These are phyloP conservation scores for Anhinga anhinga DNA, from an alignment of 2,113 vertebrate genomes.

Conservation along the genomic window DNA sequence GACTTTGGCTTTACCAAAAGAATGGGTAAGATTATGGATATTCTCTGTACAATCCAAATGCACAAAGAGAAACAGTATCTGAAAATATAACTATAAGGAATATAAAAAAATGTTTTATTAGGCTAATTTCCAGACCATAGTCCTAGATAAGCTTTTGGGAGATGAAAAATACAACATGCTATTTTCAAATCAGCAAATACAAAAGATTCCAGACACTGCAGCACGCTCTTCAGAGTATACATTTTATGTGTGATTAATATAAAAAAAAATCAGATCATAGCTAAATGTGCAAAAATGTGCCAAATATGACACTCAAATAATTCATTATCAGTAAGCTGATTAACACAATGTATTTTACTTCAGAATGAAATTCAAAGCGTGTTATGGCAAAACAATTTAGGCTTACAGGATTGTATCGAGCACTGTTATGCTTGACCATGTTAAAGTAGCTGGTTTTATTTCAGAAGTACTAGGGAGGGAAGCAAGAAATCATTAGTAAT, in stretches of 20 bases:
- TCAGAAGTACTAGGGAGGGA: slow-evolving; percentile 30
- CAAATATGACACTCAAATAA: neutral
- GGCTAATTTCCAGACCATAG: neutral
- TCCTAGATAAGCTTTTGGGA: neutral
- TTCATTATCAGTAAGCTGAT: slow-evolving; percentile 23
- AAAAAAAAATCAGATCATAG: neutral
- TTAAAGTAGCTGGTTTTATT: slow-evolving; percentile 32
- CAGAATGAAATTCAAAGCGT: slow-evolving; percentile 25
- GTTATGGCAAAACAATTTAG: slow-evolving; percentile 13
- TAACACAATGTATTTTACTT: slow-evolving; percentile 14
- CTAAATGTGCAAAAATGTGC: slow-evolving; percentile 4
- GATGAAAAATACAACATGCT: neutral
- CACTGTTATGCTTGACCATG: neutral
- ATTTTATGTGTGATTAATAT: neutral
- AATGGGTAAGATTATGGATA: neutral
- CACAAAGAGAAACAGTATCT: neutral
- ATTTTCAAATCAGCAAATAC: neutral
- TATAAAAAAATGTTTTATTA: neutral
- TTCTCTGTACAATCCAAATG: neutral
- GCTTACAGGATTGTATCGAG: neutral
- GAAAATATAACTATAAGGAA: neutral
- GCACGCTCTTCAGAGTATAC: neutral
- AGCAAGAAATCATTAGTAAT: slow-evolving; percentile 55
- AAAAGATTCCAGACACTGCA: neutral
- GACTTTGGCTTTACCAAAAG: neutral